These are phyloP conservation scores for Tiliacea aurago DNA, from an alignment of 2,888 invertebrate species.

Conservation along the genomic window DNA sequence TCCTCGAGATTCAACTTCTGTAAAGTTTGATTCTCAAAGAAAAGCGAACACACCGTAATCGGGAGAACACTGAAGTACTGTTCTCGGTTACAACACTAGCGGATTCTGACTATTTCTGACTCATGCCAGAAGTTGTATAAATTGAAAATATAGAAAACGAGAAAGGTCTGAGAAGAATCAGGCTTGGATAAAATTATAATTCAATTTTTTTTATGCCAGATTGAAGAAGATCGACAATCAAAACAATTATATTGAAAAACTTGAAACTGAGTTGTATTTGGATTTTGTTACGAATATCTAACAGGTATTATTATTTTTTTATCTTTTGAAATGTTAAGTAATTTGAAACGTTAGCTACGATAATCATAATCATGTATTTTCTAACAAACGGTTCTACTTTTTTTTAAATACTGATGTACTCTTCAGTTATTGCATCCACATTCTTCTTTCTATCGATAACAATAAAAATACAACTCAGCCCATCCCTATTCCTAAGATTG, in stretches of 20 bases:
- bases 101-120: neutral
- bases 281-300: neutral
- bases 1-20: neutral
- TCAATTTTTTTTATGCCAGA: neutral
- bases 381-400: neutral
- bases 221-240: neutral
- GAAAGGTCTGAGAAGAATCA: no score
- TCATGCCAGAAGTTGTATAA: neutral
- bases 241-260: neutral
- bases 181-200: neutral
- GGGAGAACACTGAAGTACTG: neutral
- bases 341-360: neutral
- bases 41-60: neutral
- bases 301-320: neutral
- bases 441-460: constrained; percentile 26
- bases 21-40: neutral
- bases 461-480: neutral
- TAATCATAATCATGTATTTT: neutral
- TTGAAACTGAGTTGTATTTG: neutral
- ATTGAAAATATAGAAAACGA: neutral
- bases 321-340: neutral
- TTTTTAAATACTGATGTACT: neutral
- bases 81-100: neutral
- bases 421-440: neutral
- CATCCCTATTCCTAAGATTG: constrained; percentile 47